Percentiles rank a stretch among this genome's conserved stretches.
These are phyloP conservation scores for Hydraecia micacea DNA, from an alignment of 2,888 invertebrate species.

Conservation along the genomic window DNA sequence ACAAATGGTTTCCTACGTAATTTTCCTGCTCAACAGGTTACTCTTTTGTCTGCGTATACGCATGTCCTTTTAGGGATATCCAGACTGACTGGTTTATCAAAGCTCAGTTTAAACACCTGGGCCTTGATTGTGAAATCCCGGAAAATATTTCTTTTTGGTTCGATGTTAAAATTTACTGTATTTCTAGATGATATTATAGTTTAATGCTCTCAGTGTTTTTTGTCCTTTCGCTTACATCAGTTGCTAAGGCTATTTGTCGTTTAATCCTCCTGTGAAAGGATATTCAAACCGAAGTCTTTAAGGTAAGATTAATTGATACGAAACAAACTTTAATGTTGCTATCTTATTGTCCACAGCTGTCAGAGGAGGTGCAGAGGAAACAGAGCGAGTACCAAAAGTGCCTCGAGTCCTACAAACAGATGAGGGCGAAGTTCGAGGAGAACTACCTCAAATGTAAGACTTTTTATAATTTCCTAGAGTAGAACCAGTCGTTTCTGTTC, in stretches of 20 bases:
- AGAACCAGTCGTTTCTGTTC: background rate
- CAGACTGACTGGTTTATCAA: conserved; percentile 64
- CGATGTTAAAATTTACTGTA: conserved; percentile 17
- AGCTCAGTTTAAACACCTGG: conserved; percentile 61
- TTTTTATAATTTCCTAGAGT: conserved; percentile 5
- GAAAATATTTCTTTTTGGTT: conserved; percentile 45
- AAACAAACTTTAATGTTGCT: conserved; percentile 1
- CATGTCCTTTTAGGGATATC: conserved; percentile 63
- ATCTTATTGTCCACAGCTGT: conserved; percentile 91
- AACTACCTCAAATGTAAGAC: conserved; percentile 96
- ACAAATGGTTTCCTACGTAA: conserved; percentile 61
- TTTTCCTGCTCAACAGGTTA: conserved; percentile 61
- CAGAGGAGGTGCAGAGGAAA: conserved; percentile 96
- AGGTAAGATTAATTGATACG: too few relatives aligned
- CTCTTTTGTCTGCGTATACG: conserved; percentile 61
- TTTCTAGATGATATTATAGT: conserved; percentile 25
- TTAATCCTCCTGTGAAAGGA: background rate
- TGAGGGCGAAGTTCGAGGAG: conserved; percentile 97
- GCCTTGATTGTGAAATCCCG: conserved; percentile 56
- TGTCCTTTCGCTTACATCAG: background rate
- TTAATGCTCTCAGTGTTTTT: conserved; percentile 4
- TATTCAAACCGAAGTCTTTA: background rate
- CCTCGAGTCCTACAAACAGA: conserved; percentile 96
- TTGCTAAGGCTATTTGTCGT: background rate
- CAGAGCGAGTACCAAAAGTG: conserved; percentile 98